Percentiles rank a stretch among this genome's conserved stretches.
phyloP scores from a whole-genome alignment of 1,140 invertebrate species.

The Armadillidium nasatum region DNA sequence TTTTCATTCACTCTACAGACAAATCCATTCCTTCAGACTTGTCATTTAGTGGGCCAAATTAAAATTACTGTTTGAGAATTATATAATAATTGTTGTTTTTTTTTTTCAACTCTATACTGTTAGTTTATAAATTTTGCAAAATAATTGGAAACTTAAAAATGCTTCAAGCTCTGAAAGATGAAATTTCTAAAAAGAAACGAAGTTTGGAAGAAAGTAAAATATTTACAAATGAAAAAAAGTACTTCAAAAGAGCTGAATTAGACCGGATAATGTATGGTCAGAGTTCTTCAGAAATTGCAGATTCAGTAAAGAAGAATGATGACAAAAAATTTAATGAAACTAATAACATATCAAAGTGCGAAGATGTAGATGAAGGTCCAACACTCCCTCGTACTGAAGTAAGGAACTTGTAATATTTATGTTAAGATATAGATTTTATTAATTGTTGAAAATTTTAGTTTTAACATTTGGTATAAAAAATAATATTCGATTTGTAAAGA shows the following conservation, averaged over 20 bases:
- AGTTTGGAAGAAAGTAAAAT: neutral
- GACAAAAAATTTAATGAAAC: neutral
- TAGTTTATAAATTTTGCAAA: too few relatives aligned
- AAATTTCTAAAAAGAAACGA: neutral
- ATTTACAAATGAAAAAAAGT: neutral
- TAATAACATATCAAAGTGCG: neutral
- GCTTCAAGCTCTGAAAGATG: neutral
- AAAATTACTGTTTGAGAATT: too few relatives aligned
- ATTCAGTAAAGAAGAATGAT: neutral
- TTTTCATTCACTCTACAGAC: too few relatives aligned
- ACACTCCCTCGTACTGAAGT: neutral
- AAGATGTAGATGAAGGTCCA: neutral
- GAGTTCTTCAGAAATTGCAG: neutral
- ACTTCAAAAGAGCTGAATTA: neutral
- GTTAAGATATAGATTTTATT: too few relatives aligned
- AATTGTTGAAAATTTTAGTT: too few relatives aligned
- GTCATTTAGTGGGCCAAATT: too few relatives aligned
- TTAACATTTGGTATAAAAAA: too few relatives aligned
- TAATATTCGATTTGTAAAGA: too few relatives aligned
- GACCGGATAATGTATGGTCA: constrained; percentile 1
- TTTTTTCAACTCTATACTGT: too few relatives aligned
- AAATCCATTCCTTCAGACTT: too few relatives aligned
- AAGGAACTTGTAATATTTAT: too few relatives aligned
- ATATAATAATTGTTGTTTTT: too few relatives aligned
- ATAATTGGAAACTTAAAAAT: neutral